phyloP scores from a whole-genome alignment of 2,113 vertebrate genomes.

The Pomatorhinus ruficollis region DNA sequence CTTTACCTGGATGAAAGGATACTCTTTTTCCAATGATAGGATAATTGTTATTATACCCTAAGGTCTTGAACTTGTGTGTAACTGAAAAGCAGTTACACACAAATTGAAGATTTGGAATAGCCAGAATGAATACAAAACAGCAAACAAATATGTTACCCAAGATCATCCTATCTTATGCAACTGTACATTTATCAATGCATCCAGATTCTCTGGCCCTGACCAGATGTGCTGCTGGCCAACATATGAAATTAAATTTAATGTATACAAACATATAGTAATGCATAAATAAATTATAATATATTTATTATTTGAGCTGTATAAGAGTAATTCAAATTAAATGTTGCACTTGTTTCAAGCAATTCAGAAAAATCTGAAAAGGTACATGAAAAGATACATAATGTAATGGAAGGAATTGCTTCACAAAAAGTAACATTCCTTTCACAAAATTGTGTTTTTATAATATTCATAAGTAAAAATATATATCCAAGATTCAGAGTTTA shows the following conservation, averaged over 20 bases:
- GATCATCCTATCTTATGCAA: neutral
- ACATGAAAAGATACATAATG: neutral
- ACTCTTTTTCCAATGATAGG: neutral
- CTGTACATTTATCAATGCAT: neutral
- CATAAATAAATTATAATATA: neutral
- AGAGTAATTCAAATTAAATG: neutral
- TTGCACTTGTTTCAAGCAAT: neutral
- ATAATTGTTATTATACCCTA: neutral
- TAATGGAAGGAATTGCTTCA: neutral
- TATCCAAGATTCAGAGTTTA: neutral
- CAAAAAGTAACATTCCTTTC: neutral
- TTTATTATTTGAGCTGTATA: neutral
- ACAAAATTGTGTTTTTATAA: neutral
- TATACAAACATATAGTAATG: neutral
- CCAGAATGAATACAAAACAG: neutral
- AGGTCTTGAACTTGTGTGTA: neutral
- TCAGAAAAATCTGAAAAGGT: neutral
- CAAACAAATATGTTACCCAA: neutral
- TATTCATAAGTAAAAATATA: neutral
- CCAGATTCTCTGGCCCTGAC: neutral
- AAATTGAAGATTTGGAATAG: neutral
- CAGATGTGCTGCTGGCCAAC: neutral
- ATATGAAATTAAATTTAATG: neutral
- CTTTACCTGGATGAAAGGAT: neutral
- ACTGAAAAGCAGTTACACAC: neutral